Conservation (phyloP, 2,888 invertebrate genomes). For the Acleris laterana region DNA sequence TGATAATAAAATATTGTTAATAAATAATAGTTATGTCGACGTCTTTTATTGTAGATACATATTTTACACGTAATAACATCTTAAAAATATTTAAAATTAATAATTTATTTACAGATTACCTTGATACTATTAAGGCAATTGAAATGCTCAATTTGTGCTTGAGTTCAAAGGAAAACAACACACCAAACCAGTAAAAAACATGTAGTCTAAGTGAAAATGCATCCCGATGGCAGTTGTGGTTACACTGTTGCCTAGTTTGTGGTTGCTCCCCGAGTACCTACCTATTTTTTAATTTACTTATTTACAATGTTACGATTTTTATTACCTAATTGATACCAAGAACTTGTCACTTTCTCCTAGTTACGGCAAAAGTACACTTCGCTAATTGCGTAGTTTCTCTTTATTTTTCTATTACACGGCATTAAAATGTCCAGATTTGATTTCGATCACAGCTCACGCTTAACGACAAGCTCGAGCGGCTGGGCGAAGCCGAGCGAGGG, state of each 20-base stretch:
- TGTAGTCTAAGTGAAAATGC: conserved; percentile 15
- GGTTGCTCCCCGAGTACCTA: conserved; percentile 8
- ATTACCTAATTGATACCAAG: conserved; percentile 3
- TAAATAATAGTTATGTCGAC: conserved; percentile 43
- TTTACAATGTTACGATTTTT: conserved; percentile 16
- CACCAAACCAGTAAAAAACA: conserved; percentile 22
- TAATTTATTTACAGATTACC: conserved; percentile 54
- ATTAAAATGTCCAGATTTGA: neutral
- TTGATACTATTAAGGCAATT: conserved; percentile 54
- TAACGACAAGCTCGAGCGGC: conserved; percentile 77
- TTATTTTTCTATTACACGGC: neutral
- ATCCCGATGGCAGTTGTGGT: neutral
- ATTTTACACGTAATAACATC: conserved; percentile 44
- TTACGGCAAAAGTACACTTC: too few relatives aligned
- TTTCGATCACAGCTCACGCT: conserved; percentile 71
- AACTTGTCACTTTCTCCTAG: too few relatives aligned
- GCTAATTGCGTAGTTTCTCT: neutral
- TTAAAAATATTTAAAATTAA: conserved; percentile 45
- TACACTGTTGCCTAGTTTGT: neutral
- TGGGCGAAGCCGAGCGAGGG: conserved; percentile 71
- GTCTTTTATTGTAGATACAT: conserved; percentile 45
- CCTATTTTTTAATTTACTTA: conserved; percentile 3
- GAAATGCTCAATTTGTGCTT: conserved; percentile 49
- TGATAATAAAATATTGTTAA: conserved; percentile 46
- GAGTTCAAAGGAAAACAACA: conserved; percentile 14